phyloP scores from a whole-genome alignment of 2,113 vertebrate species.

The Sinosuthora webbiana region DNA sequence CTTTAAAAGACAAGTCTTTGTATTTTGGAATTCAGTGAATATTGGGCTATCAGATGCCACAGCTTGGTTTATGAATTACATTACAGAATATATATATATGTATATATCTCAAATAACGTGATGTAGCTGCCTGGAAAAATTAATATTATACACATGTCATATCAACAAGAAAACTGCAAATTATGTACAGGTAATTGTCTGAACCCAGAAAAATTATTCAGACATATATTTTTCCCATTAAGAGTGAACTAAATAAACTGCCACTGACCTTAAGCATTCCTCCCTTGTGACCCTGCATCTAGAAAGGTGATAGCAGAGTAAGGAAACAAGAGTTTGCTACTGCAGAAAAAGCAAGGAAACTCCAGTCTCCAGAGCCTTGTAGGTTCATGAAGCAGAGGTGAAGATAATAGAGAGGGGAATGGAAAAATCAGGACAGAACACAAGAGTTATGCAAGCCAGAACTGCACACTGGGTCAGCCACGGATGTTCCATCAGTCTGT shows the following conservation, averaged over 20 bases:
- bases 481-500: neutral
- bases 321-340: neutral
- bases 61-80: neutral
- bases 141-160: neutral
- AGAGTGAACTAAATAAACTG: neutral
- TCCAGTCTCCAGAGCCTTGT: neutral
- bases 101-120: neutral
- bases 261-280: neutral
- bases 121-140: neutral
- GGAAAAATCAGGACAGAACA: neutral
- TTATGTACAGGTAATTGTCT: neutral
- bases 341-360: neutral
- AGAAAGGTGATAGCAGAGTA: neutral
- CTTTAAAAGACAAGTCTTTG: neutral
- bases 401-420: neutral
- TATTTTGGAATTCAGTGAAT: neutral
- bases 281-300: neutral
- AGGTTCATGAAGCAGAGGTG: neutral
- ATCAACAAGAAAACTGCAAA: slow-evolving; percentile 10
- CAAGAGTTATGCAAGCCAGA: neutral
- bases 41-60: neutral
- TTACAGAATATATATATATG: neutral
- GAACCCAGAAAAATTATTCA: neutral
- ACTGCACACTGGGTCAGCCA: neutral
- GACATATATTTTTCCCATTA: neutral